Evolutionary conservation across 2,797 vertebrate species (phyloP), one percentile per base, ranked within the genome.

Genomic region (Spheniscus humboldti): DNA sequence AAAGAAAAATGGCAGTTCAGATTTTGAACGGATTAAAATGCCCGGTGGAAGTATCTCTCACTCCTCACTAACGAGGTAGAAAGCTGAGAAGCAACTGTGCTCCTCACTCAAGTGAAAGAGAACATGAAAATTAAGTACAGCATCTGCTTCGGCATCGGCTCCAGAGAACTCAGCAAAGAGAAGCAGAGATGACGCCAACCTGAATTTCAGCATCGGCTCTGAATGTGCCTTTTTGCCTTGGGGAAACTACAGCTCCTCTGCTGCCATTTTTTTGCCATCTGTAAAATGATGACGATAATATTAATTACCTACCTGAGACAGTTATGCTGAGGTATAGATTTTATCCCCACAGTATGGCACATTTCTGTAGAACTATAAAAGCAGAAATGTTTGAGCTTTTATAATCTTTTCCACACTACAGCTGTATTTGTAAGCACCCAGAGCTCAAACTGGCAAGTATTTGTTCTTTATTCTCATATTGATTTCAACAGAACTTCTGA

Each of bases 401-500:
- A 60, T 77, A 75, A 81, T 73, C 76, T 90, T 79, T 92, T 63
- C 66, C 56, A 52, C 52, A 7, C 48, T 60, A 69, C 72, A 95
- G 75, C 68, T 87, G 72, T 74, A 91, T 83, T 50, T 90, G 89
- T 88, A 88, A 90, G 85, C 82, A 95, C 47, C 20, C 73, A 72
- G 66, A 90, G 82, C 91, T 91, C 89, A 91, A 84, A 94, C 6
- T 90, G 86, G 87, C 73, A 94, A 90, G 55, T 73, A 86, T 92
- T 91, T 93, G 59, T 88, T 96, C 94, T 94, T 90, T 75, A 74
- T 91, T 94, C 91, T 94, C 87, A 24, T 75, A 92, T 66, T 81
- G 91, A 96, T 94, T 97, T 96, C 94, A 95, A 88, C 31, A 91
- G 91, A 88, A 86, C 73, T 92, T 92, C 35, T 86, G 89, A 94